Conservation (phyloP, 2,888 invertebrate genomes). For the Cephus nigrinus region DNA sequence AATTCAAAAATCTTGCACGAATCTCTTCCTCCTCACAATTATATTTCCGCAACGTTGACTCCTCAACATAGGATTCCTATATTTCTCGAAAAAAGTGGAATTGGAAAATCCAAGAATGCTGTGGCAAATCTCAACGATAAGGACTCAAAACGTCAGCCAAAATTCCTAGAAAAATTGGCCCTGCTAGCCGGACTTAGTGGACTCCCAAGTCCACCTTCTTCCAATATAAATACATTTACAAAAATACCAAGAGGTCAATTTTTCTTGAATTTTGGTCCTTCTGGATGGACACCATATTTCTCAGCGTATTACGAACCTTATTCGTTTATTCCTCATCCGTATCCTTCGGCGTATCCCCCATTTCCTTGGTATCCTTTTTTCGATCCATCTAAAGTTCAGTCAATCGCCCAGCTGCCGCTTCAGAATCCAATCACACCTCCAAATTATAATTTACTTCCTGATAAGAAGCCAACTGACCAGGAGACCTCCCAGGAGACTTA, state of each 20-base stretch:
- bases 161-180: slow-evolving; percentile 50
- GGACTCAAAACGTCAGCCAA: slow-evolving; percentile 30
- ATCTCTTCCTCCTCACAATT: background rate
- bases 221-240: slow-evolving; percentile 8
- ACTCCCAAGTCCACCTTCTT: slow-evolving; percentile 26
- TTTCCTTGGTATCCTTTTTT: slow-evolving; percentile 28
- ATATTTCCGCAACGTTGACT: background rate
- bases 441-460: background rate
- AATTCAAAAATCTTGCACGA: background rate
- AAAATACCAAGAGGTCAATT: slow-evolving; percentile 19
- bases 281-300: slow-evolving; percentile 39
- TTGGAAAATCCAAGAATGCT: background rate
- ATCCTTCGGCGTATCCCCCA: slow-evolving; percentile 27
- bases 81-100: background rate
- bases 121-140: background rate
- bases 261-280: slow-evolving; percentile 27
- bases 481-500: slow-evolving; percentile 25
- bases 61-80: background rate
- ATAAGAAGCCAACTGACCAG: background rate
- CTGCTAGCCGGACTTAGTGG: slow-evolving; percentile 50
- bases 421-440: background rate
- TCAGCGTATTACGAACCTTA: slow-evolving; percentile 51
- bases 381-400: slow-evolving; percentile 27
- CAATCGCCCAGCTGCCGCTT: slow-evolving; percentile 3
- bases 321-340: slow-evolving; percentile 32